Conservation (phyloP, 2,113 vertebrate species). For the Halcyon malimbica region DNA sequence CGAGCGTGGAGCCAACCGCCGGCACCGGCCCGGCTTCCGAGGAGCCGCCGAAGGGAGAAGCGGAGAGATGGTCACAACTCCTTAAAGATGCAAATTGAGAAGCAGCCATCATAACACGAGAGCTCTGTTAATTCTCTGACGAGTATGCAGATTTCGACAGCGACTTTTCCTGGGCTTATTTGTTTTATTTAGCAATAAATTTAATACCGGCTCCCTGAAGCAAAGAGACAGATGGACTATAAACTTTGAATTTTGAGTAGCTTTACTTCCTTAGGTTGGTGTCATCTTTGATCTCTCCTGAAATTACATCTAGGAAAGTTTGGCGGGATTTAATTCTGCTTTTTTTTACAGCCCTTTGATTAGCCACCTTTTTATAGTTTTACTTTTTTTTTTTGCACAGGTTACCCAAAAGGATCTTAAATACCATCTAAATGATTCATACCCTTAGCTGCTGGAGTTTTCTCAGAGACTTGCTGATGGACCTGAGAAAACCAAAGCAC, state of each 20-base stretch:
- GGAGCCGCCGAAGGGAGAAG: background rate
- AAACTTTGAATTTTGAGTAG: constrained; percentile 80
- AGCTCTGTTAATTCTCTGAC: constrained; percentile 76
- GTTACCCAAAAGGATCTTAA: background rate
- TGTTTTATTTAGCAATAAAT: constrained; percentile 83
- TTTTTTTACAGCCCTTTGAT: constrained; percentile 49
- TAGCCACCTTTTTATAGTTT: background rate
- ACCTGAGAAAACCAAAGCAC: background rate
- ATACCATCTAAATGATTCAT: background rate
- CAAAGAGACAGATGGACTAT: constrained; percentile 81
- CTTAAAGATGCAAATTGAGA: constrained; percentile 86
- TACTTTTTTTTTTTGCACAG: background rate
- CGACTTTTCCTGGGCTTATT: constrained; percentile 75
- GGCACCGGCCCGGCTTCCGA: background rate
- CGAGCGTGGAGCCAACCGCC: background rate
- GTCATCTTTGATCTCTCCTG: constrained; percentile 69
- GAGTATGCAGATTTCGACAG: constrained; percentile 75
- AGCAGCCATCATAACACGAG: constrained; percentile 73
- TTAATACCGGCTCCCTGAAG: constrained; percentile 79
- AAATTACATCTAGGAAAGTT: constrained; percentile 75
- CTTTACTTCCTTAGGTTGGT: constrained; percentile 62
- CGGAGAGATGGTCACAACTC: constrained; percentile 76
- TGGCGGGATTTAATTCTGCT: constrained; percentile 52
- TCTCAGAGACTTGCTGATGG: background rate
- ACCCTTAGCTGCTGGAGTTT: background rate